These are phyloP conservation scores for Branchipolynoe longqiensis DNA, from an alignment of 2,888 invertebrate species.

Conservation along the genomic window DNA sequence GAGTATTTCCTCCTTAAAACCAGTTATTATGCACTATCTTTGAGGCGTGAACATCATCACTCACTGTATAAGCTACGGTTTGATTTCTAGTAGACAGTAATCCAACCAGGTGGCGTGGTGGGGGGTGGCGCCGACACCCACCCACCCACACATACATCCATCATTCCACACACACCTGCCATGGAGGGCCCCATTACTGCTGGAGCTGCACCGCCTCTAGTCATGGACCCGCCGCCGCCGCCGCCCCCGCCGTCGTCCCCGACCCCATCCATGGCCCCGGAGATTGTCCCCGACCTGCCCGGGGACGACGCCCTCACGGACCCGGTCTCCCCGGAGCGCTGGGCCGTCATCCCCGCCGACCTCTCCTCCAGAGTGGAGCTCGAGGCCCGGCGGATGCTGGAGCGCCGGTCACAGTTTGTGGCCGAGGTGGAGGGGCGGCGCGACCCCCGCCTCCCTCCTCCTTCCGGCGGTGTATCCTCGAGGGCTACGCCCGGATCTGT, in stretches of 20 bases:
- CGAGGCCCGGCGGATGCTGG: conserved; percentile 29
- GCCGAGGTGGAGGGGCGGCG: conserved; percentile 26
- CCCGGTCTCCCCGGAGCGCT: no score
- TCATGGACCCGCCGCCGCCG: no score
- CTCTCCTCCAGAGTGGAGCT: conserved; percentile 25
- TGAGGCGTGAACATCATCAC: no score
- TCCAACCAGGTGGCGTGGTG: no score
- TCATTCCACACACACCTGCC: not conserved
- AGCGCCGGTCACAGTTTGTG: conserved; percentile 30
- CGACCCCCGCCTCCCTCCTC: not conserved
- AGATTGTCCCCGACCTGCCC: not conserved
- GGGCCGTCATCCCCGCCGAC: conserved; percentile 24
- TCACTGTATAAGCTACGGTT: no score
- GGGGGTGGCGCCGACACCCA: no score
- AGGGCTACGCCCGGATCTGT: not conserved
- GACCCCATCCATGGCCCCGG: not conserved
- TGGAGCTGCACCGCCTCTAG: no score
- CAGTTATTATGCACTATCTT: no score
- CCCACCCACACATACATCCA: no score
- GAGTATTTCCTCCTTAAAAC: no score
- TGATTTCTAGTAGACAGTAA: no score
- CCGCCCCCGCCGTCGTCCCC: not conserved
- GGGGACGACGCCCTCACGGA: no score
- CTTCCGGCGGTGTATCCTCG: not conserved
- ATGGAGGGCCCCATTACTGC: conserved; percentile 45